These are phyloP conservation scores for Sinocyclocheilus anophthalmus DNA, from an alignment of 2,113 vertebrate species.

Conservation along the genomic window DNA sequence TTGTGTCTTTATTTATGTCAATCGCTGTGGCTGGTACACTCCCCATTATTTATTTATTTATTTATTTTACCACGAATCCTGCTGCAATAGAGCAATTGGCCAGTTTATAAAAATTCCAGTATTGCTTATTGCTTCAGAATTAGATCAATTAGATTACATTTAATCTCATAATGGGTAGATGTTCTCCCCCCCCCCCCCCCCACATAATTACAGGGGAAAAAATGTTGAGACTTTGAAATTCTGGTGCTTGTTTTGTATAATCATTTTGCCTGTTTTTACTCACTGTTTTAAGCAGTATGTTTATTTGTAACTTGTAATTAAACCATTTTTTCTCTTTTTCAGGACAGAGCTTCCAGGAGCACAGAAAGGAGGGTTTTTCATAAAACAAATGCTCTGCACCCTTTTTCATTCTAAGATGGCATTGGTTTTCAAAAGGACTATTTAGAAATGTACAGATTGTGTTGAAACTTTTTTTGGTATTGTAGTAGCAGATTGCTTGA, in stretches of 20 bases:
- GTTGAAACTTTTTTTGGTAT: background rate
- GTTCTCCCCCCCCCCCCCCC: background rate
- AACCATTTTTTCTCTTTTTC: slow-evolving; percentile 42
- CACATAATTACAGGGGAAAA: background rate
- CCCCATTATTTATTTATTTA: background rate
- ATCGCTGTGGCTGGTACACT: background rate
- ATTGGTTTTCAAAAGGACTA: slow-evolving; percentile 3
- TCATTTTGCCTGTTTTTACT: background rate
- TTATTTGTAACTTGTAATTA: slow-evolving; percentile 12
- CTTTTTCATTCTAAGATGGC: background rate
- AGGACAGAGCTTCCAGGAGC: slow-evolving; percentile 32
- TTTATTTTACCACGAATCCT: background rate
- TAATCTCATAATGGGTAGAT: background rate
- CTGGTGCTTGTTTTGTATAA: background rate
- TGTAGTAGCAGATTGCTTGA: background rate
- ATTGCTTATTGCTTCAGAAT: background rate
- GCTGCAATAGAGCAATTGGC: background rate
- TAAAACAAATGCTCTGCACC: background rate
- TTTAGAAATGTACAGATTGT: background rate
- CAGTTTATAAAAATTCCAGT: background rate
- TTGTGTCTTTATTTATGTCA: background rate
- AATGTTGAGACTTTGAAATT: background rate
- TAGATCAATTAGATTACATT: background rate
- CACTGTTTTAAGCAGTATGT: background rate
- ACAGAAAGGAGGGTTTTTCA: slow-evolving; percentile 43